phyloP scores from a whole-genome alignment of 2,113 vertebrate species.

The Podilymbus podiceps region DNA sequence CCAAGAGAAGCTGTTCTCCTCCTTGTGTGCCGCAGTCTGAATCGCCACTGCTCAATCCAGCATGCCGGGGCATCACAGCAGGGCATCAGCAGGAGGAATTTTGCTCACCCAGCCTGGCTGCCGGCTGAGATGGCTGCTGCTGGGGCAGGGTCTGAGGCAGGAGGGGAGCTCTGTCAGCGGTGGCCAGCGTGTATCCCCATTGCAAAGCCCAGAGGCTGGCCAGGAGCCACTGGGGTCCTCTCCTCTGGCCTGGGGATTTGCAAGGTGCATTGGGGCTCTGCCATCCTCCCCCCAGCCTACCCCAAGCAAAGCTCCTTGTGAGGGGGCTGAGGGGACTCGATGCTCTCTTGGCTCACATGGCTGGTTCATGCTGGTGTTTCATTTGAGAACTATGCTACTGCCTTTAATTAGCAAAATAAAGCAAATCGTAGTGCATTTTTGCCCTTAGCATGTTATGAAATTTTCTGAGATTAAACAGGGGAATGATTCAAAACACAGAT shows the following conservation, averaged over 20 bases:
- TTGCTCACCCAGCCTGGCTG: not conserved
- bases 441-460: not conserved
- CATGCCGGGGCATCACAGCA: accelerated
- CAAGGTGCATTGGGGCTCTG: accelerated
- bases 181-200: accelerated
- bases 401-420: not conserved
- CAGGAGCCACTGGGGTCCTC: accelerated
- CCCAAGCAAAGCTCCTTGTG: not conserved
- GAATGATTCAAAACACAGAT: not conserved
- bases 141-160: accelerated
- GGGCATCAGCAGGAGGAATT: not conserved
- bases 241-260: not conserved
- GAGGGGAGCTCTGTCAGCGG: not conserved
- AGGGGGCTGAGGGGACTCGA: accelerated
- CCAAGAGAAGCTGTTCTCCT: not conserved
- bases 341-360: not conserved
- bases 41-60: accelerated
- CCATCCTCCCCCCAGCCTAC: too few relatives aligned
- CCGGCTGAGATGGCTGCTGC: accelerated
- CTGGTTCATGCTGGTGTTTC: not conserved
- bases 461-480: not conserved
- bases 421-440: not conserved
- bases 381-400: not conserved
- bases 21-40: accelerated
- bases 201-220: not conserved